phyloP scores from a whole-genome alignment of 2,888 invertebrate species.

The Neoaliturus tenellus region DNA sequence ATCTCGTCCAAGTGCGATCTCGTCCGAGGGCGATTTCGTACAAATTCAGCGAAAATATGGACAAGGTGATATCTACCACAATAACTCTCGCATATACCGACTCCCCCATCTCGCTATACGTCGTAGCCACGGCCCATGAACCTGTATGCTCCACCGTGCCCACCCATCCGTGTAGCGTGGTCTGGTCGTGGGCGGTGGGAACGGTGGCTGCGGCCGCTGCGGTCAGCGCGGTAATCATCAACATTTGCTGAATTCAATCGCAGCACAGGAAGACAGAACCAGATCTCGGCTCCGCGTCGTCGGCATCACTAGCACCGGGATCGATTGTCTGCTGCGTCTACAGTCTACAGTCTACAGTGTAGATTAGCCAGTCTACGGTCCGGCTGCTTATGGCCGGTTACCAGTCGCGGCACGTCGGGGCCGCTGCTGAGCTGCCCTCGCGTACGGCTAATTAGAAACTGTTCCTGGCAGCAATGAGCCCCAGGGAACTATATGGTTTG shows the following conservation, averaged over 20 bases:
- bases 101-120: no score
- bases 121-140: no score
- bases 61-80: no score
- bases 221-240: slow-evolving; percentile 23
- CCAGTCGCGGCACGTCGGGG: neutral
- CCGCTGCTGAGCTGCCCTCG: neutral
- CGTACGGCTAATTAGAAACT: neutral
- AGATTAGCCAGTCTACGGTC: no score
- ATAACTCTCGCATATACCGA: no score
- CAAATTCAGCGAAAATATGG: no score
- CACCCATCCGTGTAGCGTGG: no score
- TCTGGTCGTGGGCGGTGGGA: neutral
- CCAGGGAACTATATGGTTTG: neutral
- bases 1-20: no score
- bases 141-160: no score
- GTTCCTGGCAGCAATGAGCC: neutral
- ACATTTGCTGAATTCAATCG: slow-evolving; percentile 42
- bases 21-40: no score
- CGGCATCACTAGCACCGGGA: no score
- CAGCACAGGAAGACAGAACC: slow-evolving; percentile 32
- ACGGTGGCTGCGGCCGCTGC: neutral
- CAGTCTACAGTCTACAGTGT: neutral
- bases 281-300: slow-evolving; percentile 33
- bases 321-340: neutral
- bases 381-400: no score